These are phyloP conservation scores for Chaenogobius annularis DNA, from an alignment of 2,113 vertebrate species.

Conservation along the genomic window DNA sequence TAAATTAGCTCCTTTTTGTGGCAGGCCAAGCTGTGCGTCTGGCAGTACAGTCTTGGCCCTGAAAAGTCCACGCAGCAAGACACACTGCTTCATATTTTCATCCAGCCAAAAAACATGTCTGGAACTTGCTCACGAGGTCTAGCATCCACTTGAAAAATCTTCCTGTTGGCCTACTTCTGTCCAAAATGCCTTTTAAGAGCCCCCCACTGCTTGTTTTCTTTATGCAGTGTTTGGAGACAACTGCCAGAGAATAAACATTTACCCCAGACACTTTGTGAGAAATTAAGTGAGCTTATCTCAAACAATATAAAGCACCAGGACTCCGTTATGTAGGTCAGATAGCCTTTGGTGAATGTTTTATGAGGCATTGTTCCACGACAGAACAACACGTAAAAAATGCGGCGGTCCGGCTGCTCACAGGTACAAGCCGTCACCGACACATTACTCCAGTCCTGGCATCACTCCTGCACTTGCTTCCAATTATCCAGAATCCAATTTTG, in stretches of 20 bases:
- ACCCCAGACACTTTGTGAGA: conserved; percentile 4
- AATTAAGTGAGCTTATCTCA: neutral
- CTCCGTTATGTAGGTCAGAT: neutral
- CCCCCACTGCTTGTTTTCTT: conserved; percentile 6
- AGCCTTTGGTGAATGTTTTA: conserved; percentile 1
- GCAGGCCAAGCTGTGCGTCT: conserved; percentile 39
- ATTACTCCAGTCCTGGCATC: too few species aligned
- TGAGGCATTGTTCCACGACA: neutral
- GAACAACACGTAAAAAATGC: too few species aligned
- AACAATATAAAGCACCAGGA: neutral
- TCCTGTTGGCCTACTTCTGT: conserved; percentile 51
- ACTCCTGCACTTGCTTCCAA: too few species aligned
- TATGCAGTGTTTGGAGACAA: conserved; percentile 16
- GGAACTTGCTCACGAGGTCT: conserved; percentile 16
- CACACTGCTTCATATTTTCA: conserved; percentile 44
- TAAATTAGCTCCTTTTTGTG: conserved; percentile 45
- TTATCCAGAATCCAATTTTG: too few species aligned
- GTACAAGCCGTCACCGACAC: neutral
- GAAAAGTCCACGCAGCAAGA: conserved; percentile 42
- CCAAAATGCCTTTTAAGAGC: conserved; percentile 8
- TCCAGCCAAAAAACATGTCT: conserved; percentile 33
- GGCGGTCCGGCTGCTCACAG: neutral
- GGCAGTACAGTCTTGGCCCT: conserved; percentile 33
- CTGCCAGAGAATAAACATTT: conserved; percentile 18
- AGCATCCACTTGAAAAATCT: conserved; percentile 41